A percentile compares a stretch with the other conserved stretches of the same genome.
Conservation (phyloP, 2,113 vertebrate species). For the Eubucco bourcierii region DNA sequence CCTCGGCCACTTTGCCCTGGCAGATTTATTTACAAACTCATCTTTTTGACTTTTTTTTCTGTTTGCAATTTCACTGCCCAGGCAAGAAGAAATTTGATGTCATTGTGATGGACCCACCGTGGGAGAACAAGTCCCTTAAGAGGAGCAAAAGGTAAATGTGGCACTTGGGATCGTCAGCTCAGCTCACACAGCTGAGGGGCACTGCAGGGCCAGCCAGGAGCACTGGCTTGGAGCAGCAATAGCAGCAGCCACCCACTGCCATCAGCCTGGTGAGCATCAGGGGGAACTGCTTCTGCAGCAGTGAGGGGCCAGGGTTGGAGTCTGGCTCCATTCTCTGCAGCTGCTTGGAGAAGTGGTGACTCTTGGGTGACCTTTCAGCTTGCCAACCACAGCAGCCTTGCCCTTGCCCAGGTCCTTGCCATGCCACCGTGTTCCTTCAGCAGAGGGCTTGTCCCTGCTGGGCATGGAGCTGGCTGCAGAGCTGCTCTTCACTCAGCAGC, state of each 20-base stretch:
- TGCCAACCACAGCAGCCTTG: neutral
- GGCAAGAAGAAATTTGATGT: slow-evolving; percentile 84
- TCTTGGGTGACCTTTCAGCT: neutral
- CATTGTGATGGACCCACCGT: slow-evolving; percentile 93
- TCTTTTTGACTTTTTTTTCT: neutral
- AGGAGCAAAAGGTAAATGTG: slow-evolving; percentile 87
- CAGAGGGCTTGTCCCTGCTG: too few relatives aligned
- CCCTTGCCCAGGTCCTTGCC: neutral
- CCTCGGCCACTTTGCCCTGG: neutral
- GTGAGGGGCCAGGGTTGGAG: too few relatives aligned
- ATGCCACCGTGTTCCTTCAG: too few relatives aligned
- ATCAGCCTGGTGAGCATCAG: too few relatives aligned
- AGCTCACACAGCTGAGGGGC: too few relatives aligned
- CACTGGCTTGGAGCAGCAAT: too few relatives aligned
- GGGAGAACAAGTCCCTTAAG: slow-evolving; percentile 98
- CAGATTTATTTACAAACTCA: neutral
- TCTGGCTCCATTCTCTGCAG: neutral
- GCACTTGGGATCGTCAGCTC: too few relatives aligned
- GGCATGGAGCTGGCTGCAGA: too few relatives aligned
- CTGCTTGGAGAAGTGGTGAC: neutral
- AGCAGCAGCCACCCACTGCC: too few relatives aligned
- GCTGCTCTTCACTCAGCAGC: too few relatives aligned
- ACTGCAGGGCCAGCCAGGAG: too few relatives aligned
- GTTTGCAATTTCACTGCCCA: slow-evolving; percentile 55
- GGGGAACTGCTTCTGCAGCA: too few relatives aligned